Evolutionary conservation across 2,797 vertebrate genomes (phyloP).

Genomic region (Gorsachius magnificus): DNA sequence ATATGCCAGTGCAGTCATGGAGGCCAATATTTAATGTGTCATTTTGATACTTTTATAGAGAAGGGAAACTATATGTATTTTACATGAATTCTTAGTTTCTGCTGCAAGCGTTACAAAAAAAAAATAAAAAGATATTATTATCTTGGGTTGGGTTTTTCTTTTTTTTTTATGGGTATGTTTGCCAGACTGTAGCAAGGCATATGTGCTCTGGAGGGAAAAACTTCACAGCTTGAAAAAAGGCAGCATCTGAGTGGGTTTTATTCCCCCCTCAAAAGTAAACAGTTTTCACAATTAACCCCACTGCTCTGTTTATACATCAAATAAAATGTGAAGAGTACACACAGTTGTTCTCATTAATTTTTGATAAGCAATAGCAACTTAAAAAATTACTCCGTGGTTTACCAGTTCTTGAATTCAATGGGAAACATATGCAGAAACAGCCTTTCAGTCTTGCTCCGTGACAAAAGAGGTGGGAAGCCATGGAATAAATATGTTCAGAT

Average conservation of each 20-base stretch:
- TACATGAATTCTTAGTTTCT: not conserved
- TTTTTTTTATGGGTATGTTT: not conserved
- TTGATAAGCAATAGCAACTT: constrained; percentile 63
- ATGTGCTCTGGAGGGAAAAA: constrained; percentile 19
- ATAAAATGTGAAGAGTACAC: constrained; percentile 60
- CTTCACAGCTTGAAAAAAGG: constrained; percentile 50
- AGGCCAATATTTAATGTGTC: not conserved
- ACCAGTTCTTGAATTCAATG: constrained; percentile 35
- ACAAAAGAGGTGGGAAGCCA: constrained; percentile 12
- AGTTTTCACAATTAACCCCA: constrained; percentile 63
- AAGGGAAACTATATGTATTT: not conserved
- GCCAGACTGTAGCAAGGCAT: constrained; percentile 22
- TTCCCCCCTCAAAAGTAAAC: constrained; percentile 30
- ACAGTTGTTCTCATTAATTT: constrained; percentile 73
- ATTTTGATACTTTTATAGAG: not conserved
- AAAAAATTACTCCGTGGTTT: constrained; percentile 52
- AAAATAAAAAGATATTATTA: not conserved
- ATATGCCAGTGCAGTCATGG: not conserved
- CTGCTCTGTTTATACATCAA: constrained; percentile 66
- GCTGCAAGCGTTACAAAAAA: not conserved
- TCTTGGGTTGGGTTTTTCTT: not conserved
- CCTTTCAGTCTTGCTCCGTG: constrained; percentile 38
- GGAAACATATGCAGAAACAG: constrained; percentile 71
- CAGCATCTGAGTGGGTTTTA: constrained; percentile 34
- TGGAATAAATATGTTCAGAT: not conserved